Conservation (phyloP, 1,140 invertebrate genomes). For the Drosophila ironensis region DNA sequence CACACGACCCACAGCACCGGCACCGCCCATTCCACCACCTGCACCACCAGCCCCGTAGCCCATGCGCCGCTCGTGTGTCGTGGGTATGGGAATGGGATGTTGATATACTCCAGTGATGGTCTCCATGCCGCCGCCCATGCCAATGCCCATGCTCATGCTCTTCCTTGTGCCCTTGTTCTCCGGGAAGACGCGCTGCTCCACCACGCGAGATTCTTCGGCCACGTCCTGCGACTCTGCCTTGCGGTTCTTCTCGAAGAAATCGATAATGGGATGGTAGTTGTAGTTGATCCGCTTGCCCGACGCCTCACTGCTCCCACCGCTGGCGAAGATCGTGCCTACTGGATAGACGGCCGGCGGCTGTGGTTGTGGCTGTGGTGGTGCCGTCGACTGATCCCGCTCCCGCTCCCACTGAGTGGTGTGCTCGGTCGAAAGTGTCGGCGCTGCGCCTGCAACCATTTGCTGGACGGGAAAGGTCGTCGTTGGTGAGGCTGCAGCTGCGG, state of each 20-base stretch:
- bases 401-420: slow-evolving; percentile 37
- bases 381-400: slow-evolving; percentile 54
- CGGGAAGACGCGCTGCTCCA: slow-evolving; percentile 50
- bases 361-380: slow-evolving; percentile 43
- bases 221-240: slow-evolving; percentile 20
- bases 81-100: slow-evolving; percentile 41
- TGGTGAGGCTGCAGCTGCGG: slow-evolving; percentile 11
- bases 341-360: slow-evolving; percentile 48
- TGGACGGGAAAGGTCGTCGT: slow-evolving; percentile 7
- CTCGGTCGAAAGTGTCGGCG: slow-evolving; percentile 56
- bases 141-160: slow-evolving; percentile 19
- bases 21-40: slow-evolving; percentile 53
- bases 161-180: background rate
- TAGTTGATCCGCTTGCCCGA: slow-evolving; percentile 87
- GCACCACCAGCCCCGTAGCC: slow-evolving; percentile 57
- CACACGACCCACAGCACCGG: slow-evolving; percentile 20
- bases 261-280: slow-evolving; percentile 92
- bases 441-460: slow-evolving; percentile 31
- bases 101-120: slow-evolving; percentile 30
- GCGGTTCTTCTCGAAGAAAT: slow-evolving; percentile 86
- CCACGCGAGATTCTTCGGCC: slow-evolving; percentile 39
- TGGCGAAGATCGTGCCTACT: slow-evolving; percentile 58
- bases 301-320: slow-evolving; percentile 9
- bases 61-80: slow-evolving; percentile 64
- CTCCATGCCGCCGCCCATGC: slow-evolving; percentile 20